A percentile compares a stretch with the other conserved stretches of the same genome.
Evolutionary conservation across 2,113 vertebrate genomes (phyloP).

Genomic region (Polypterus senegalus): DNA sequence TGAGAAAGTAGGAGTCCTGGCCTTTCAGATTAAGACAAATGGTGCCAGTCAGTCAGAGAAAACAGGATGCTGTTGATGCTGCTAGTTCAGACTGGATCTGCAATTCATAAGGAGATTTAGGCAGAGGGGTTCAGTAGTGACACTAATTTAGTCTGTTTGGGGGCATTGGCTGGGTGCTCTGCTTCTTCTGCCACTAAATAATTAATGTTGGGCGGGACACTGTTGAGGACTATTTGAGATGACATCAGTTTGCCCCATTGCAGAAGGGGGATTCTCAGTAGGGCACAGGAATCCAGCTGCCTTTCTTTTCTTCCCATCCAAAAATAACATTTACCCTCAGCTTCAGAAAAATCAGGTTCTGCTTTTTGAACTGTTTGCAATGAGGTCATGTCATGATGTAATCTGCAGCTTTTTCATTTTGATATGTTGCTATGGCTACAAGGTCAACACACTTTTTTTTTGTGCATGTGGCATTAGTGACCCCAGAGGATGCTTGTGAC

Average conservation of each 20-base stretch:
- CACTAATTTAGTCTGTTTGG: too few species aligned
- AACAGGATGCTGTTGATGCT: too few species aligned
- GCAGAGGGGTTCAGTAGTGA: too few species aligned
- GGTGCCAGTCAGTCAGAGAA: too few species aligned
- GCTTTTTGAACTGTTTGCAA: constrained; percentile 49
- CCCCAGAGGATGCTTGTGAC: not conserved
- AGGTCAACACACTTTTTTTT: constrained; percentile 29
- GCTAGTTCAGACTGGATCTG: too few species aligned
- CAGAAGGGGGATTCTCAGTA: not conserved
- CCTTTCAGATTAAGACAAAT: too few species aligned
- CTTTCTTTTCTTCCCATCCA: constrained; percentile 15
- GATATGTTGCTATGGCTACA: constrained; percentile 35
- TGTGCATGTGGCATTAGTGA: not conserved
- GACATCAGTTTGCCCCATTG: not conserved
- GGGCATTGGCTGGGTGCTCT: too few species aligned
- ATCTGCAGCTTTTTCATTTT: constrained; percentile 40
- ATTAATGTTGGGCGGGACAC: too few species aligned
- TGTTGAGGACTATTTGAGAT: not conserved
- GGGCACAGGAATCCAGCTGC: not conserved
- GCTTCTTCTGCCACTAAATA: too few species aligned
- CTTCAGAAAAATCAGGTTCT: constrained; percentile 44
- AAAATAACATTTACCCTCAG: constrained; percentile 26
- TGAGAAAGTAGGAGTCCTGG: too few species aligned
- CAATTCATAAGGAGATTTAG: too few species aligned
- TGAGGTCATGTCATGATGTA: constrained; percentile 57